Percentiles rank a stretch among this genome's conserved stretches.
Conservation (phyloP, 1,140 invertebrate genomes). For the Cepaea nemoralis region DNA sequence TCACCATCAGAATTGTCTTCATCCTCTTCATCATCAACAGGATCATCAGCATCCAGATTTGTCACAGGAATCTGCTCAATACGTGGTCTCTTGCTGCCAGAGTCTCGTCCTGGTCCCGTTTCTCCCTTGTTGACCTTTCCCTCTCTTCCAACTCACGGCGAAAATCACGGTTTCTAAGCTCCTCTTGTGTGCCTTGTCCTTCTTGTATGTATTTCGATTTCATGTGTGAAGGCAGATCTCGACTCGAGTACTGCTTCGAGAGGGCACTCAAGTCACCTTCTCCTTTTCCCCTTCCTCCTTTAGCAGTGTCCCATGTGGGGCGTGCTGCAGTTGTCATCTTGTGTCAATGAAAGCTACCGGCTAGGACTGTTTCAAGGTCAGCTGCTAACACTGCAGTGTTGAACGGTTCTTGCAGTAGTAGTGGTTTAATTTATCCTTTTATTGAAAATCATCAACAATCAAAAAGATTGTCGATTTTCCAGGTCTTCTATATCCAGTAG, state of each 20-base stretch:
- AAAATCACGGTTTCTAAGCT: constrained; percentile 90
- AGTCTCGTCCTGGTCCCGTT: constrained; percentile 55
- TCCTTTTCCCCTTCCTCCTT: constrained; percentile 91
- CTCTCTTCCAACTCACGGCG: constrained; percentile 95
- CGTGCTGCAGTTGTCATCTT: constrained; percentile 96
- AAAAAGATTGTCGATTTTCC: too few relatives aligned
- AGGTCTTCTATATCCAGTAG: too few relatives aligned
- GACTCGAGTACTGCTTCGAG: constrained; percentile 97
- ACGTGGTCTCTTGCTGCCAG: constrained; percentile 72
- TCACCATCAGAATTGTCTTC: constrained; percentile 77
- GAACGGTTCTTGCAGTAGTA: too few relatives aligned
- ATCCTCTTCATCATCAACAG: constrained; percentile 79
- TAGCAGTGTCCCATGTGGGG: constrained; percentile 97
- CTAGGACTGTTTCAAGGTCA: too few relatives aligned
- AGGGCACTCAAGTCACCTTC: constrained; percentile 98
- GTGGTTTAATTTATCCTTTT: too few relatives aligned
- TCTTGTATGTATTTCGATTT: constrained; percentile 98
- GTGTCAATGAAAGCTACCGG: too few relatives aligned
- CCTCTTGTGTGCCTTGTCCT: constrained; percentile 93
- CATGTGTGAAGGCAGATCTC: constrained; percentile 96
- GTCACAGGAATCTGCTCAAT: constrained; percentile 79
- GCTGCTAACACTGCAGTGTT: too few relatives aligned
- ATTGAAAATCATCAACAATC: too few relatives aligned
- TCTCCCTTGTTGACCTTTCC: constrained; percentile 76
- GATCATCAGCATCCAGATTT: constrained; percentile 96